A percentile compares a stretch with the other conserved stretches of the same genome.
These are phyloP conservation scores for Drosophila rhopaloa DNA, from an alignment of 1,140 invertebrate genomes.

Conservation along the genomic window DNA sequence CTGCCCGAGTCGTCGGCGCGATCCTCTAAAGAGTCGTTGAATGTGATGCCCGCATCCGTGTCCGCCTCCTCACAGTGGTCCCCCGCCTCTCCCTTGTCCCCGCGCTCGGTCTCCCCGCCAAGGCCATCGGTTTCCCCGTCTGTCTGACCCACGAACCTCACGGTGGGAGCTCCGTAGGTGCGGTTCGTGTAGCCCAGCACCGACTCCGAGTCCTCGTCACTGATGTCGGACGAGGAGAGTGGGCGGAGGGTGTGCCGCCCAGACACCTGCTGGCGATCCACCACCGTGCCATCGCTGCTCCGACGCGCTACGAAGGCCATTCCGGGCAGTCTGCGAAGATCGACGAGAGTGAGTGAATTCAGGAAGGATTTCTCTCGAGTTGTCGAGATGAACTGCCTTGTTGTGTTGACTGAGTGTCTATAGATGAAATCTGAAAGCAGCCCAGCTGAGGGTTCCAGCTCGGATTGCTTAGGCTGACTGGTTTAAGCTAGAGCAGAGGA, in stretches of 20 bases:
- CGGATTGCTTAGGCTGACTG: background rate
- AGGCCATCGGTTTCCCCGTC: slow-evolving; percentile 2
- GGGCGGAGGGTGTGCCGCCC: background rate
- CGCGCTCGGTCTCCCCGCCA: background rate
- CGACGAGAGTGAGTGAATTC: background rate
- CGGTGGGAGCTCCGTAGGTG: slow-evolving; percentile 51
- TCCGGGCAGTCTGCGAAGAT: slow-evolving; percentile 29
- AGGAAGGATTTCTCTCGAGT: slow-evolving; percentile 3
- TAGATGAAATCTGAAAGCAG: background rate
- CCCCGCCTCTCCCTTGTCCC: background rate
- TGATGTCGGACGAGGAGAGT: slow-evolving; percentile 31
- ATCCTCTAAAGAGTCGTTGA: background rate
- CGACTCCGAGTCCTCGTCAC: slow-evolving; percentile 54
- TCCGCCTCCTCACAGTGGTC: background rate
- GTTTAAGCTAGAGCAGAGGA: too few species aligned
- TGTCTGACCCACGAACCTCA: slow-evolving; percentile 46
- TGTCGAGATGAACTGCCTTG: slow-evolving; percentile 10
- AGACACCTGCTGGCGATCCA: slow-evolving; percentile 50
- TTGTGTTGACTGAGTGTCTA: slow-evolving; percentile 34
- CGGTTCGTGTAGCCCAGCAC: slow-evolving; percentile 50
- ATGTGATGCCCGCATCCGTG: background rate
- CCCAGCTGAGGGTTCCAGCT: background rate
- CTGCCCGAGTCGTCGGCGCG: background rate
- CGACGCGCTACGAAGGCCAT: slow-evolving; percentile 67
- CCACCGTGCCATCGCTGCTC: slow-evolving; percentile 43